Conservation (phyloP, 1,140 invertebrate species). For the Cydia pomonella region DNA sequence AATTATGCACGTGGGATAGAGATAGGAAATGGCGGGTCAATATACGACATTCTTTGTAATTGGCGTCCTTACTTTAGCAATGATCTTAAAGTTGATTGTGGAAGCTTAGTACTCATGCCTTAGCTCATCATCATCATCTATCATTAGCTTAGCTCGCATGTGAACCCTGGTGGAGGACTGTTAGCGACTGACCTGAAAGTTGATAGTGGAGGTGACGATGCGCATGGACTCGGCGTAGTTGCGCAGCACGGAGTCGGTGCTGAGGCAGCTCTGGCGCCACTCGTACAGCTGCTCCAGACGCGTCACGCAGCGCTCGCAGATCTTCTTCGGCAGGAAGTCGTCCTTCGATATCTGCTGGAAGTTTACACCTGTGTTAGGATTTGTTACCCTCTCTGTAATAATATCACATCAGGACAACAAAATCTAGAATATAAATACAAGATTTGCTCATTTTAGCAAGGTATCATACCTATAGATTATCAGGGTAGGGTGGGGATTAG, state of each 20-base stretch:
- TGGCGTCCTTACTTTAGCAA: too few relatives aligned
- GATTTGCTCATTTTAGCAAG: too few relatives aligned
- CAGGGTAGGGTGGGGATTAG: too few relatives aligned
- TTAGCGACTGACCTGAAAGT: slow-evolving; percentile 80
- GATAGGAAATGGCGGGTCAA: too few relatives aligned
- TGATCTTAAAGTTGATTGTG: too few relatives aligned
- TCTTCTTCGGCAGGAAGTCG: slow-evolving; percentile 86
- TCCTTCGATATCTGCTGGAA: slow-evolving; percentile 84
- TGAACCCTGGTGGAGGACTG: too few relatives aligned
- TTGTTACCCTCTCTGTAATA: background rate
- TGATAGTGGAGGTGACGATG: slow-evolving; percentile 83
- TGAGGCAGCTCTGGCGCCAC: slow-evolving; percentile 83
- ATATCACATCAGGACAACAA: background rate
- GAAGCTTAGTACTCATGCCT: too few relatives aligned
- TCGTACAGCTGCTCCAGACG: slow-evolving; percentile 85
- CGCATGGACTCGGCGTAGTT: slow-evolving; percentile 86
- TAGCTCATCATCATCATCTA: too few relatives aligned
- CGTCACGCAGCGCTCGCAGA: slow-evolving; percentile 84
- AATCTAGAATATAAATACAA: background rate
- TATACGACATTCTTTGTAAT: too few relatives aligned
- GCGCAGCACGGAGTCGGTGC: slow-evolving; percentile 84
- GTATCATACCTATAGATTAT: too few relatives aligned
- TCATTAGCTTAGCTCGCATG: too few relatives aligned
- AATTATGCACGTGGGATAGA: too few relatives aligned
- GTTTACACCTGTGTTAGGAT: slow-evolving; percentile 34